Evolutionary conservation across 2,888 invertebrate genomes (phyloP), one percentile per base, ranked within the genome.

Genomic region (Thymelicus sylvestris): DNA sequence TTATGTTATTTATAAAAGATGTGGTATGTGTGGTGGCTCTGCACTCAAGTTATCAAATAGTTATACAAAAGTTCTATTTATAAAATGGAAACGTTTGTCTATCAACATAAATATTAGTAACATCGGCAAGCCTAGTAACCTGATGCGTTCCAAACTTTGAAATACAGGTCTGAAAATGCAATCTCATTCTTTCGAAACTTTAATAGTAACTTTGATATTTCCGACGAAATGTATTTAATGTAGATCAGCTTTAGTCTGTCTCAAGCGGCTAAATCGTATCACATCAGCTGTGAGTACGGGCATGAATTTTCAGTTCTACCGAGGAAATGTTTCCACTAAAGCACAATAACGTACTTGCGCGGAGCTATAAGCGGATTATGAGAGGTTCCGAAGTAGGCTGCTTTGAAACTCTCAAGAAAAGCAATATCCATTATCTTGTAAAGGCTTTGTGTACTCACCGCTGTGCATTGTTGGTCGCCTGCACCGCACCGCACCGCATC

Each of bases 341-440:
- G 88, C 84, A 87, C 89, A 89, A 86, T 89, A 87, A 88, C 86
- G 88, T 88, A 88, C 90, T 89, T 85, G 88, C 86, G 84, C 81
- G 83, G 80, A 86, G 86, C 88, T 82, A 86, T 91, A 91, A 92
- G 90, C 90, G 91, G 92, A 92, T 92, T 92, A 93, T 89, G 89
- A 89, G 89, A 89, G 91, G 87, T 89, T 90, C 83, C 87, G 86
- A 90, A 91, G 91, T 91, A 91, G 92, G 89, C 89, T 90, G 90
- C 91, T 91, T 90, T 89, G 91, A 91, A 91, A 90, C 91, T 91
- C 85, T 85, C 91, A 91, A 92, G 91, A 90, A 92, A 92, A 91
- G 91, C 92, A 92, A 93, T 92, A 92, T 92, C 92, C 91, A 92
- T 92, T 92, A 92, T 92, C 90, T 90, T 86, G 89, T 85, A 82